Evolutionary conservation across 2,113 vertebrate species (phyloP).

Genomic region (Atlantisia rogersi): DNA sequence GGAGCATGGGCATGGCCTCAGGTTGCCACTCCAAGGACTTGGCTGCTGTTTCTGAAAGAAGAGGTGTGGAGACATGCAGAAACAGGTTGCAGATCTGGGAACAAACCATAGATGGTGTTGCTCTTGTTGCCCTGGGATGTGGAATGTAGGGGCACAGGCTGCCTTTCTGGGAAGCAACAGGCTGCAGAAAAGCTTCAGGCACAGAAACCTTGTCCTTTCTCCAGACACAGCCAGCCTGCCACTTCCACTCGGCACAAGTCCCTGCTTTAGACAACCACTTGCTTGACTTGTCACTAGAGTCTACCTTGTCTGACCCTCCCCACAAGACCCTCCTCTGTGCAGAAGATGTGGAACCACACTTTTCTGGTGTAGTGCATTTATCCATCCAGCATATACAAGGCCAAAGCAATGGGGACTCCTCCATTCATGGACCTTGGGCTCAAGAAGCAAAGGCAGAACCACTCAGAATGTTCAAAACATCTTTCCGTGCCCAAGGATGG

Average conservation of each 20-base stretch:
- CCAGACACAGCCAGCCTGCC: not conserved
- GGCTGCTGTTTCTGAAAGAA: not conserved
- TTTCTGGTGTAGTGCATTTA: not conserved
- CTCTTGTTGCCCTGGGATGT: not conserved
- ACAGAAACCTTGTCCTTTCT: not conserved
- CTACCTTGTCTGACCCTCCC: not conserved
- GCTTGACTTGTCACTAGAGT: not conserved
- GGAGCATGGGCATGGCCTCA: not conserved
- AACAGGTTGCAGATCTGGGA: not conserved
- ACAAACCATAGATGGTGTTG: not conserved
- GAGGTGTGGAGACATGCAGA: not conserved
- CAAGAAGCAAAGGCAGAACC: not conserved
- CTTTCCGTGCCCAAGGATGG: not conserved
- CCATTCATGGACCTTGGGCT: not conserved
- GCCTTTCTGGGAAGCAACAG: not conserved
- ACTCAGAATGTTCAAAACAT: not conserved
- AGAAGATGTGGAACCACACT: not conserved
- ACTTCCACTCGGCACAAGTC: not conserved
- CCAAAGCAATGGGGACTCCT: not conserved
- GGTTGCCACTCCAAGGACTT: not conserved
- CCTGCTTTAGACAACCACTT: not conserved
- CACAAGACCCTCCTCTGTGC: not conserved
- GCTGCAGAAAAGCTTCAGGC: not conserved
- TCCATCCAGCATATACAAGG: not conserved
- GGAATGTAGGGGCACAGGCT: not conserved